Evolutionary conservation across 2,797 vertebrate genomes (phyloP).

Genomic region (Sylvia borin): DNA sequence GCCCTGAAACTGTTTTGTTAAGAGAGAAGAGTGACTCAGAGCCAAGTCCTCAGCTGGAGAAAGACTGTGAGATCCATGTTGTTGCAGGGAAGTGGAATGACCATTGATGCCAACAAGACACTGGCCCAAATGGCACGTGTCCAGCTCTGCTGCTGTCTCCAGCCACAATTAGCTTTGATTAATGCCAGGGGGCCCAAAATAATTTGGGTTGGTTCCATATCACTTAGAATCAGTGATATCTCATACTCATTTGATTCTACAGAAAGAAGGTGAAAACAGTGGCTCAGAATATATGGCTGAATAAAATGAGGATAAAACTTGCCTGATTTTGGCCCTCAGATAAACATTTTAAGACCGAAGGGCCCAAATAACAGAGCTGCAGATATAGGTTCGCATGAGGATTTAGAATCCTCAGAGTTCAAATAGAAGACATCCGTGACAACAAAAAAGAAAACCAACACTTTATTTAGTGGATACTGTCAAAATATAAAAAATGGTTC

Average conservation of each 20-base stretch:
- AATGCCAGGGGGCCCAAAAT: neutral
- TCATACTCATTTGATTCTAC: neutral
- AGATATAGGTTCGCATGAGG: neutral
- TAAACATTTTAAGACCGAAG: neutral
- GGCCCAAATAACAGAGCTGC: neutral
- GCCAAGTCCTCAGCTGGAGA: neutral
- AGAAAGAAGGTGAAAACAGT: neutral
- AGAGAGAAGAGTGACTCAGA: neutral
- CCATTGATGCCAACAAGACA: neutral
- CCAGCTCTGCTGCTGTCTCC: neutral
- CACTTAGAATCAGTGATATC: neutral
- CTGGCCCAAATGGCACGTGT: fast-evolving
- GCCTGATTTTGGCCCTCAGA: neutral
- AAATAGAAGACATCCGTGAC: neutral
- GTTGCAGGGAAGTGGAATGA: neutral
- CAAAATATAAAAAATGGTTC: neutral
- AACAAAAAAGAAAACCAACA: neutral
- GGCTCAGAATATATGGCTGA: neutral
- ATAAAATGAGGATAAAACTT: neutral
- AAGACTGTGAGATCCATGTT: neutral
- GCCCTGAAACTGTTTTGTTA: neutral
- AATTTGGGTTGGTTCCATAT: neutral
- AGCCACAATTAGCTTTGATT: neutral
- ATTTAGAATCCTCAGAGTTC: neutral
- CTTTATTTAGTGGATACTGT: neutral